phyloP scores from a whole-genome alignment of 2,113 vertebrate species.

The Siniperca knerii region DNA sequence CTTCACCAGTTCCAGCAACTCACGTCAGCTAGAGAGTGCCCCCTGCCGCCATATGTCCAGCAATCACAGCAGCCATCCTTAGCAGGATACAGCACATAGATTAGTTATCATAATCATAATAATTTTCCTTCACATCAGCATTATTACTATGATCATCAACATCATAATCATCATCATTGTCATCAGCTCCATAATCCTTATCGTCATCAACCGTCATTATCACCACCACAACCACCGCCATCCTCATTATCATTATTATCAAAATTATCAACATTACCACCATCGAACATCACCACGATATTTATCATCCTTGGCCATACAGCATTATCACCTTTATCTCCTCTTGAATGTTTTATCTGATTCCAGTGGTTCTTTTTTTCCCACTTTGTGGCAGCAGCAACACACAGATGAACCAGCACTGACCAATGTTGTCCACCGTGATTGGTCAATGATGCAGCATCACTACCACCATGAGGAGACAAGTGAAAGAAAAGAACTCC shows the following conservation, averaged over 20 bases:
- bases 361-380: background rate
- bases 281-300: background rate
- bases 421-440: background rate
- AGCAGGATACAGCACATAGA: too few relatives aligned
- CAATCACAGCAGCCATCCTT: too few relatives aligned
- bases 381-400: conserved; percentile 24
- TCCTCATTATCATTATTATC: background rate
- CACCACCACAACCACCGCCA: background rate
- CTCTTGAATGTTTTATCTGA: background rate
- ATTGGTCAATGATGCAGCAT: background rate
- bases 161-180: too few relatives aligned
- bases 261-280: too few relatives aligned
- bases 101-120: too few relatives aligned
- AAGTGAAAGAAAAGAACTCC: background rate
- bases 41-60: too few relatives aligned
- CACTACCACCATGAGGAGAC: background rate
- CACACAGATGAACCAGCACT: background rate
- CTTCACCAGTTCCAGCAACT: too few relatives aligned
- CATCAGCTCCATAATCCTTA: too few relatives aligned
- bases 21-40: too few relatives aligned
- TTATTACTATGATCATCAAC: too few relatives aligned
- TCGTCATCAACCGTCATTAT: background rate
- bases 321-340: background rate
- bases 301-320: background rate
- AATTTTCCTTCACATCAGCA: too few relatives aligned